Conservation (phyloP, 2,113 vertebrate genomes). For the Mesitornis unicolor region DNA sequence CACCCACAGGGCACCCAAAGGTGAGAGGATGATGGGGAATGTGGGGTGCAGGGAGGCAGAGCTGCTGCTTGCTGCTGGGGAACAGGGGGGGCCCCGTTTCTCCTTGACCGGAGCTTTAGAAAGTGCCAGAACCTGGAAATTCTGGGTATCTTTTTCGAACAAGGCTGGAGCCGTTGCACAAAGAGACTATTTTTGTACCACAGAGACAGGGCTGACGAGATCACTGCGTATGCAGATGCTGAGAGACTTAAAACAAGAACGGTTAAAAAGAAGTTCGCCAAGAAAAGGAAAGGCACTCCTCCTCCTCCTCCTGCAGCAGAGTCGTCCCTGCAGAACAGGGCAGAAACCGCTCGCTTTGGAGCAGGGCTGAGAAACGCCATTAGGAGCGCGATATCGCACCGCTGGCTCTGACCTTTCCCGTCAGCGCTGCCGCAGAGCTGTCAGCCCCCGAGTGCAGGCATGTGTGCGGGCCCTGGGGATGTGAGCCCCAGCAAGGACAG, state of each 20-base stretch:
- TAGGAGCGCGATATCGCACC: rapidly evolving
- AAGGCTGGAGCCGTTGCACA: background rate
- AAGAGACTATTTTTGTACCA: slow-evolving; percentile 35
- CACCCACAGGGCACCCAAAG: background rate
- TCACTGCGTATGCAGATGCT: slow-evolving; percentile 15
- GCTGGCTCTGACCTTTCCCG: background rate
- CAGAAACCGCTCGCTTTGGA: no score
- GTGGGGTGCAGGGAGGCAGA: no score
- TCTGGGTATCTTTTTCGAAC: background rate
- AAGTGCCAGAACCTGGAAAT: background rate
- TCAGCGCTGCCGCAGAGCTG: background rate
- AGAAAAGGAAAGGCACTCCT: background rate
- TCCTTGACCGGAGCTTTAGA: background rate
- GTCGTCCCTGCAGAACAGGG: background rate
- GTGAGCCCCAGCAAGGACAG: background rate
- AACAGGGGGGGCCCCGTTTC: rapidly evolving
- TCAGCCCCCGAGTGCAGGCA: rapidly evolving
- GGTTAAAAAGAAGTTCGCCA: slow-evolving; percentile 34
- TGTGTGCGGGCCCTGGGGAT: rapidly evolving
- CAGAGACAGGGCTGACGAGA: slow-evolving; percentile 13
- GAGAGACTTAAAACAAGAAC: background rate
- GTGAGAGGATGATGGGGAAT: rapidly evolving
- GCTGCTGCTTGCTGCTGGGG: background rate
- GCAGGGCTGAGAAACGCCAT: background rate
- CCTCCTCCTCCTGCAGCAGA: no score